Evolutionary conservation across 2,113 vertebrate genomes (phyloP).

Genomic region (Aegotheles bennettii): DNA sequence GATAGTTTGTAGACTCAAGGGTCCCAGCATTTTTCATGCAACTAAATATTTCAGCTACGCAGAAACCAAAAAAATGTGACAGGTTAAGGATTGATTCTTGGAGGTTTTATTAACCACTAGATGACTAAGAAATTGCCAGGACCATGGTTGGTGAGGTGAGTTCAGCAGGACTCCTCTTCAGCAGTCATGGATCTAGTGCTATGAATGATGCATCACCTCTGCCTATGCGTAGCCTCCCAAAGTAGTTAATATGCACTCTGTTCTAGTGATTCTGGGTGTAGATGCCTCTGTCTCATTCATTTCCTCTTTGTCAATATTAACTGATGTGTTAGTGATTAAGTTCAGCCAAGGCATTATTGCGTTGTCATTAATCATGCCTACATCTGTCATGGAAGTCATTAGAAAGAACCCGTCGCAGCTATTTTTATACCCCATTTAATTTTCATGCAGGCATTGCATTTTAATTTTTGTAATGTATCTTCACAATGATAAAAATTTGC

Average conservation of each 20-base stretch:
- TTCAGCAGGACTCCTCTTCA: neutral
- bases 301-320: conserved; percentile 40
- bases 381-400: conserved; percentile 3
- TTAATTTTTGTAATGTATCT: conserved; percentile 31
- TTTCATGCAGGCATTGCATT: conserved; percentile 9
- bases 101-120: neutral
- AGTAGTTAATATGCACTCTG: neutral
- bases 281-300: neutral
- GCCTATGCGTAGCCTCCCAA: neutral
- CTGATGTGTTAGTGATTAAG: conserved; percentile 22
- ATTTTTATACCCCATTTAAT: conserved; percentile 46
- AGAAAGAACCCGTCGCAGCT: neutral
- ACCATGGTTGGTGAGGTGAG: accelerated
- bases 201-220: neutral
- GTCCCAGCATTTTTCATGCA: neutral
- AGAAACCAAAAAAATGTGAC: too few relatives aligned
- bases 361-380: conserved; percentile 29
- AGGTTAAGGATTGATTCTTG: neutral
- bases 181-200: neutral
- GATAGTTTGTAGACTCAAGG: neutral
- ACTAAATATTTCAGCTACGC: neutral
- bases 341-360: neutral
- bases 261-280: neutral
- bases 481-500: conserved; percentile 2
- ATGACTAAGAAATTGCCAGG: neutral